phyloP scores from a whole-genome alignment of 2,113 vertebrate species.

The Danionella cerebrum region DNA sequence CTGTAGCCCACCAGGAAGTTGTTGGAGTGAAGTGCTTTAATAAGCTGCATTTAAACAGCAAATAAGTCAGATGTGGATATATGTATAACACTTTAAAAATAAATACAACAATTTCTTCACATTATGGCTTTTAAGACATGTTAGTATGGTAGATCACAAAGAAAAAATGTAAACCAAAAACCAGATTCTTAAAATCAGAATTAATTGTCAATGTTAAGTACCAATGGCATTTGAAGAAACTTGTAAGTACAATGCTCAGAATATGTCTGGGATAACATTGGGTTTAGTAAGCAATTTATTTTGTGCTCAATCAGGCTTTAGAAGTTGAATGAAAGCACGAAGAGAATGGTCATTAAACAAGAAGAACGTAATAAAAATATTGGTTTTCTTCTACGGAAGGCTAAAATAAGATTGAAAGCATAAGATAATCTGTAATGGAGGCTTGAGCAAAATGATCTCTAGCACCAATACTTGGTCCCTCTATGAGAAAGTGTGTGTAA shows the following conservation, averaged over 20 bases:
- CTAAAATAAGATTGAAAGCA: not conserved
- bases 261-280: too few relatives aligned
- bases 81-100: not conserved
- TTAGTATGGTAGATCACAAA: not conserved
- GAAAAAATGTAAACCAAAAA: not conserved
- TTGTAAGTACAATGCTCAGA: too few relatives aligned
- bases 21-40: too few relatives aligned
- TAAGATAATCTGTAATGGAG: not conserved
- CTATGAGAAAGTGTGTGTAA: not conserved
- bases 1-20: too few relatives aligned
- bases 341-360: not conserved
- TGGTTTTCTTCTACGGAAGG: not conserved
- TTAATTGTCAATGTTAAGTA: too few relatives aligned
- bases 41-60: too few relatives aligned
- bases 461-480: not conserved
- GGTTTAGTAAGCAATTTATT: too few relatives aligned
- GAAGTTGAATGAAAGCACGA: not conserved
- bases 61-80: not conserved
- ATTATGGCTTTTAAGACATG: constrained; percentile 17
- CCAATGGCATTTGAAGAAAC: too few relatives aligned
- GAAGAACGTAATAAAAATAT: not conserved
- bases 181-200: not conserved
- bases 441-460: not conserved
- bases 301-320: too few relatives aligned
- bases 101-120: not conserved